phyloP scores from a whole-genome alignment of 1,140 invertebrate genomes.

The Solenopsis fugax region DNA sequence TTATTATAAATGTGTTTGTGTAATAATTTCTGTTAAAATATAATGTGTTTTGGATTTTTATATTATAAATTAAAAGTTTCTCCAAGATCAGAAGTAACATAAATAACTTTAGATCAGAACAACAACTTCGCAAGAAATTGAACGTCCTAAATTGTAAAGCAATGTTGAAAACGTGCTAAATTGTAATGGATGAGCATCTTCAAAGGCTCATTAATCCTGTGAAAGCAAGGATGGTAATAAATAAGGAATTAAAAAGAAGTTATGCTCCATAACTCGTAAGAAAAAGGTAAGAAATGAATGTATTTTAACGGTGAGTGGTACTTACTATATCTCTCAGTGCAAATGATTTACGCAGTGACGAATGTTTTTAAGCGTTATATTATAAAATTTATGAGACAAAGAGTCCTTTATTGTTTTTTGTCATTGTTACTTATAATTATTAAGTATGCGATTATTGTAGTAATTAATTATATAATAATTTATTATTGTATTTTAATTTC shows the following conservation, averaged over 20 bases:
- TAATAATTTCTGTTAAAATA: too few species aligned
- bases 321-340: neutral
- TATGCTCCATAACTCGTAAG: neutral
- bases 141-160: neutral
- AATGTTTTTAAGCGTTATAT: neutral
- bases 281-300: neutral
- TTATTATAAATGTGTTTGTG: neutral
- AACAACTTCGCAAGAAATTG: neutral
- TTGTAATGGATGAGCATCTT: slow-evolving; percentile 3
- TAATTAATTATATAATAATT: slow-evolving; percentile 9
- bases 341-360: neutral
- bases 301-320: slow-evolving; percentile 19
- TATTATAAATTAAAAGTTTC: neutral
- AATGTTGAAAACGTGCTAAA: neutral
- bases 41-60: neutral
- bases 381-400: neutral
- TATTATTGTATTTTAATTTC: neutral
- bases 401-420: neutral
- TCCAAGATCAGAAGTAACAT: neutral
- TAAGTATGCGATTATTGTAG: neutral
- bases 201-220: slow-evolving; percentile 3
- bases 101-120: neutral
- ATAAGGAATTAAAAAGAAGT: neutral
- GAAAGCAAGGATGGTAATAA: neutral
- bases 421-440: neutral